Conservation (phyloP, 2,113 vertebrate genomes). For the Poecilia latipinna region DNA sequence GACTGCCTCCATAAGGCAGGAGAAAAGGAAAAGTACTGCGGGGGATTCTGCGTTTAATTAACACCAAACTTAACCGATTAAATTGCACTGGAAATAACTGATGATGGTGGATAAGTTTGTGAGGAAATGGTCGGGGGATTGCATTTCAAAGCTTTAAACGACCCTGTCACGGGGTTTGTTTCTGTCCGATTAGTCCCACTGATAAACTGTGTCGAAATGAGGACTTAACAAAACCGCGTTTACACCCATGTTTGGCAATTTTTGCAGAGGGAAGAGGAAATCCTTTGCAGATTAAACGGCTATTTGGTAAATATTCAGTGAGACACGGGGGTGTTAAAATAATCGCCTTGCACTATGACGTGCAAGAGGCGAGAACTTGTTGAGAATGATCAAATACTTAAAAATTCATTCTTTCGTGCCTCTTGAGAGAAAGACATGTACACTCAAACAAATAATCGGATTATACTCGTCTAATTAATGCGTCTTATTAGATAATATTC, state of each 20-base stretch:
- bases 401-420: neutral
- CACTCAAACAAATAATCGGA: neutral
- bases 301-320: neutral
- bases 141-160: conserved; percentile 8
- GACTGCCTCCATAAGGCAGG: conserved; percentile 36
- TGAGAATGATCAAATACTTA: neutral
- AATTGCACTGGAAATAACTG: conserved; percentile 1
- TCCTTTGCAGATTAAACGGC: neutral
- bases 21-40: conserved; percentile 30
- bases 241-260: conserved; percentile 47
- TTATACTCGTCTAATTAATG: neutral
- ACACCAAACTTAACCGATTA: neutral
- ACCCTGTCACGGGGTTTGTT: conserved; percentile 11
- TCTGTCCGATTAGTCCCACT: conserved; percentile 8
- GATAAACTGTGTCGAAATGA: conserved; percentile 39
- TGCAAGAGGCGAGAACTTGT: neutral
- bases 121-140: conserved; percentile 10
- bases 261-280: neutral
- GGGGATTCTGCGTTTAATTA: conserved; percentile 23
- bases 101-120: neutral
- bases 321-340: neutral
- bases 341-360: too few relatives aligned
- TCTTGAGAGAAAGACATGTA: neutral
- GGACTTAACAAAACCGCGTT: conserved; percentile 2
- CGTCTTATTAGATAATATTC: too few relatives aligned